Percentiles rank a stretch among this genome's conserved stretches.
phyloP scores from a whole-genome alignment of 2,888 invertebrate species.

The Latheticus oryzae region DNA sequence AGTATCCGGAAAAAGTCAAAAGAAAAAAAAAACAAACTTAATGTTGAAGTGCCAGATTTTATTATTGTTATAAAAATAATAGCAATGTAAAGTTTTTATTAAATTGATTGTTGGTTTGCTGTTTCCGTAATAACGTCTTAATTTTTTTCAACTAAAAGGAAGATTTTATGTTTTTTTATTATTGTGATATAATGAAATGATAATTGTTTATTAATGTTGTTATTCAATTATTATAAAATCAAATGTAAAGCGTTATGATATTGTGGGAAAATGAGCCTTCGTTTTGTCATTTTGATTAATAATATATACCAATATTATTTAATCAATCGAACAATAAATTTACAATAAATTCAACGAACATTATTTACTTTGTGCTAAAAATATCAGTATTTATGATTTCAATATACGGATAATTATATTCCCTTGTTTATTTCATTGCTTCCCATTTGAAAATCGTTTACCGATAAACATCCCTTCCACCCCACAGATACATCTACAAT shows the following conservation, averaged over 20 bases:
- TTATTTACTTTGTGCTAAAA: conserved; percentile 36
- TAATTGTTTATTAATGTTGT: too few species aligned
- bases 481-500: conserved; percentile 25
- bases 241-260: conserved; percentile 24
- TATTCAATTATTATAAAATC: too few species aligned
- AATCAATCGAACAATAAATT: conserved; percentile 34
- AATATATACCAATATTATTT: conserved; percentile 32
- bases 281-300: conserved; percentile 37
- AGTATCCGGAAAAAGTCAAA: conserved; percentile 20
- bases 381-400: conserved; percentile 35
- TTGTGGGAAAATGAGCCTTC: conserved; percentile 31
- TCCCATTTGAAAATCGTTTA: conserved; percentile 35
- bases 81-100: conserved; percentile 35
- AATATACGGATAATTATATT: conserved; percentile 36
- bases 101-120: conserved; percentile 30
- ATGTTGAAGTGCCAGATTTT: conserved; percentile 27
- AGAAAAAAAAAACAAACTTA: conserved; percentile 22
- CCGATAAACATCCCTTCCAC: conserved; percentile 29
- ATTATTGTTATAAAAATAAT: conserved; percentile 38
- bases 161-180: too few species aligned
- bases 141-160: conserved; percentile 14
- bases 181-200: too few species aligned
- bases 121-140: conserved; percentile 30
- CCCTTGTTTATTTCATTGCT: conserved; percentile 33
- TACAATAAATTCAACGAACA: conserved; percentile 28